phyloP scores from a whole-genome alignment of 64 coral and sea anemone species.

The Anthopleura sola region DNA sequence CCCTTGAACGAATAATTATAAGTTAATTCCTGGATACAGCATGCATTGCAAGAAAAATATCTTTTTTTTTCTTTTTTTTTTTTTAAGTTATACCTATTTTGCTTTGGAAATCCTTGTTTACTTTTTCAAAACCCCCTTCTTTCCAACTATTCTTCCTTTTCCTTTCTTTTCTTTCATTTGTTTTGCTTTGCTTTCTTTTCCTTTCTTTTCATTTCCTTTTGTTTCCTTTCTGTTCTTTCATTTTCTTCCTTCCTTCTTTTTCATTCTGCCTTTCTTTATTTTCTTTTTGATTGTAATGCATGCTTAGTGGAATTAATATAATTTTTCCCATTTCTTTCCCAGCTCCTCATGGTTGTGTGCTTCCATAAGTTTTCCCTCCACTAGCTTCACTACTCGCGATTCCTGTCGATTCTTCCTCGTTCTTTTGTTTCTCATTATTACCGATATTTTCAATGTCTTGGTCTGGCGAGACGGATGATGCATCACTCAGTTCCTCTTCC shows the following conservation, averaged over 20 bases:
- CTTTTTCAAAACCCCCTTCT: too few species aligned
- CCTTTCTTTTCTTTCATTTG: not conserved
- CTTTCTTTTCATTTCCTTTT: not conserved
- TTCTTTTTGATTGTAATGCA: too few species aligned
- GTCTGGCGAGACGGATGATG: conserved; percentile 41
- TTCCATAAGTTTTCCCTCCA: conserved; percentile 75
- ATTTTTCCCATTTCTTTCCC: not conserved
- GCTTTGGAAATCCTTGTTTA: too few species aligned
- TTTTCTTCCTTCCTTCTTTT: not conserved
- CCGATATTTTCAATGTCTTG: conserved; percentile 47
- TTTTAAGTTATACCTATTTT: too few species aligned
- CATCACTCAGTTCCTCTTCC: conserved; percentile 60
- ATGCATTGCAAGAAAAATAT: too few species aligned
- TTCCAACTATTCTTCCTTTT: too few species aligned
- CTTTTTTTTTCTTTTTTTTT: too few species aligned
- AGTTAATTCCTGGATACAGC: too few species aligned
- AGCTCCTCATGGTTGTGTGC: conserved; percentile 38
- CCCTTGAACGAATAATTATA: too few species aligned
- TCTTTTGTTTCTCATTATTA: not conserved
- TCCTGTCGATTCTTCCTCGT: conserved; percentile 34
- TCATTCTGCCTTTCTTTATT: too few species aligned
- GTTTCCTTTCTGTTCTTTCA: not conserved
- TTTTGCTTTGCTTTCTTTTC: not conserved
- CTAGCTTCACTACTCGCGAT: conserved; percentile 39
- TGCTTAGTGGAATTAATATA: too few species aligned